These are phyloP conservation scores for Leucosticte australis DNA, from an alignment of 2,113 vertebrate genomes.

Conservation along the genomic window DNA sequence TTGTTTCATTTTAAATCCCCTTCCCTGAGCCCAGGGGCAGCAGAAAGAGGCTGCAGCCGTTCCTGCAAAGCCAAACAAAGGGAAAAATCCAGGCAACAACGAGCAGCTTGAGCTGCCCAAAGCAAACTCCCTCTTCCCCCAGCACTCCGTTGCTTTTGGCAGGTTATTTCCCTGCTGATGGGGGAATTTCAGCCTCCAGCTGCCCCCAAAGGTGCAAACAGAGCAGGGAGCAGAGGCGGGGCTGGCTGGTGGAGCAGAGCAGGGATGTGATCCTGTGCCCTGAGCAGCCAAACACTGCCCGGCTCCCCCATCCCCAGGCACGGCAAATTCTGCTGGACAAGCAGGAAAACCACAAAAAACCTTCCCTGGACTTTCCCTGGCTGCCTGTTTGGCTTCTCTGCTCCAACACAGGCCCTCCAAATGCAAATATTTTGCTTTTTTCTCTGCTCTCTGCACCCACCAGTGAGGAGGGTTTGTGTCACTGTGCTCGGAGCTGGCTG, in stretches of 20 bases:
- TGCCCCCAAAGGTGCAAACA: background rate
- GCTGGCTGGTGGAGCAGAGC: background rate
- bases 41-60: background rate
- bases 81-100: background rate
- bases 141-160: background rate
- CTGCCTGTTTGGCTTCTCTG: background rate
- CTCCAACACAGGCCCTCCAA: background rate
- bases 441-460: background rate
- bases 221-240: background rate
- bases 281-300: background rate
- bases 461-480: rapidly evolving
- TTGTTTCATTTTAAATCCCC: background rate
- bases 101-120: background rate
- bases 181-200: background rate
- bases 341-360: background rate
- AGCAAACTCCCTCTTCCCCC: background rate
- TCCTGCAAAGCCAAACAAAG: background rate
- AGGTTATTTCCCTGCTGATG: background rate
- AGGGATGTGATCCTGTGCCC: background rate
- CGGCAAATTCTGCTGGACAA: background rate
- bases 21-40: background rate
- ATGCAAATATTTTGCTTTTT: background rate
- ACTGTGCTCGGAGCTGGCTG: background rate
- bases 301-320: background rate
- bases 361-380: background rate